A percentile compares a stretch with the other conserved stretches of the same genome.
Evolutionary conservation across 2,797 vertebrate species (phyloP).

Genomic region (Triplophysa bombifrons): DNA sequence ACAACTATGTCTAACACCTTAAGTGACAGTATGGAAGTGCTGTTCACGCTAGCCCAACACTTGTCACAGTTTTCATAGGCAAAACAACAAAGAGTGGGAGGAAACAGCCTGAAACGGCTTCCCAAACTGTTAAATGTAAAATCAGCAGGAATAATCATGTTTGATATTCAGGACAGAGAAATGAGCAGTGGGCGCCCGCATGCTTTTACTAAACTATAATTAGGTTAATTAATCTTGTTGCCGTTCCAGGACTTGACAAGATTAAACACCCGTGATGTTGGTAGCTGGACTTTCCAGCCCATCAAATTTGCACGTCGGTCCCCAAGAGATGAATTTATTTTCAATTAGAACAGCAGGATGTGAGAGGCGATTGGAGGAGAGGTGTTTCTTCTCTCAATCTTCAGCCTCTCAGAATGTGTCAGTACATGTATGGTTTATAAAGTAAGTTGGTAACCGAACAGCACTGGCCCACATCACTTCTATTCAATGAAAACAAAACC

Average conservation of each 20-base stretch:
- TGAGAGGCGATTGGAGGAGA: constrained; percentile 36
- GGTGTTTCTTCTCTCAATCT: not conserved
- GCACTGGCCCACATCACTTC: too few relatives aligned
- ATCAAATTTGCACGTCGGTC: constrained; percentile 71
- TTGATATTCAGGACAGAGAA: constrained; percentile 64
- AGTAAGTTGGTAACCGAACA: too few relatives aligned
- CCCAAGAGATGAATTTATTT: constrained; percentile 74
- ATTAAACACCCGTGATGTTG: constrained; percentile 70
- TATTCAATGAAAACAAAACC: too few relatives aligned
- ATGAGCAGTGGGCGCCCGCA: constrained; percentile 53
- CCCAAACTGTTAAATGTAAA: constrained; percentile 47
- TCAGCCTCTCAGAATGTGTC: not conserved
- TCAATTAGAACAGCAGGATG: constrained; percentile 73
- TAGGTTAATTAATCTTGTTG: constrained; percentile 74
- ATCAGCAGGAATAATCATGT: constrained; percentile 63
- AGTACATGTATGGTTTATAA: not conserved
- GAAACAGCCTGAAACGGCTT: constrained; percentile 31
- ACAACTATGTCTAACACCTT: constrained; percentile 31
- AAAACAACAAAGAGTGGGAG: constrained; percentile 18
- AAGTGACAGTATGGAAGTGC: not conserved
- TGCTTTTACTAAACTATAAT: constrained; percentile 68
- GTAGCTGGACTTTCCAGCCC: constrained; percentile 71
- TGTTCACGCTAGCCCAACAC: constrained; percentile 6
- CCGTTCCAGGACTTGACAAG: constrained; percentile 69
- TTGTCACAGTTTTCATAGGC: constrained; percentile 20